Conservation (phyloP, 2,888 invertebrate species). For the Scelioninae gen. 1 region DNA sequence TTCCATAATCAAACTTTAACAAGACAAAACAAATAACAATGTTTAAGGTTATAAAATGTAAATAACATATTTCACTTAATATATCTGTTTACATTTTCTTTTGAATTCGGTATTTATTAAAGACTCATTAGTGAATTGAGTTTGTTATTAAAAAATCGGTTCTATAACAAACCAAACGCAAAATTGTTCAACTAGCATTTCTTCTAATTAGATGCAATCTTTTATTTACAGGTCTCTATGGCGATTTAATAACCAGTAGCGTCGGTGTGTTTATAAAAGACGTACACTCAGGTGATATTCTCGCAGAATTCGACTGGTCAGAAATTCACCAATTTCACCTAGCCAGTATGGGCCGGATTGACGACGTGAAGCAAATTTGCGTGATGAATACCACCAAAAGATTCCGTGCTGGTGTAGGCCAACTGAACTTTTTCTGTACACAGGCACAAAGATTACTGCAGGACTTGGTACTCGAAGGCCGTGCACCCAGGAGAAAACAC, state of each 20-base stretch:
- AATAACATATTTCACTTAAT: too few species aligned
- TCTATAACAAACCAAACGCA: too few species aligned
- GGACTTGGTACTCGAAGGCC: slow-evolving; percentile 84
- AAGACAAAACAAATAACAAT: too few species aligned
- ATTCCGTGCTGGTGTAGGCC: slow-evolving; percentile 86
- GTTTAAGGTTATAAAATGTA: too few species aligned
- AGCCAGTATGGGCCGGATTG: slow-evolving; percentile 84
- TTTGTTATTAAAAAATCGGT: too few species aligned
- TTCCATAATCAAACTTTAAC: too few species aligned
- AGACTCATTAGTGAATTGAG: too few species aligned
- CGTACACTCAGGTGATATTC: slow-evolving; percentile 85
- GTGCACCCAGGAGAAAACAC: slow-evolving; percentile 79
- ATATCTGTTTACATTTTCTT: neutral
- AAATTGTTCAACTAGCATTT: neutral
- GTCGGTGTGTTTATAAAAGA: slow-evolving; percentile 87
- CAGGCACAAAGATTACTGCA: slow-evolving; percentile 84
- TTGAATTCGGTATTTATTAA: too few species aligned
- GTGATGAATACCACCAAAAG: slow-evolving; percentile 87
- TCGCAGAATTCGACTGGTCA: slow-evolving; percentile 87
- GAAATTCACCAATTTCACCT: slow-evolving; percentile 87
- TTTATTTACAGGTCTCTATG: slow-evolving; percentile 85
- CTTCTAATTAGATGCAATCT: neutral
- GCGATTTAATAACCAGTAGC: slow-evolving; percentile 86
- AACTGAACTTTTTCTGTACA: slow-evolving; percentile 85
- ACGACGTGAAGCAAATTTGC: slow-evolving; percentile 87